phyloP scores from a whole-genome alignment of 2,113 vertebrate genomes.

The Motacilla tschutschensis region DNA sequence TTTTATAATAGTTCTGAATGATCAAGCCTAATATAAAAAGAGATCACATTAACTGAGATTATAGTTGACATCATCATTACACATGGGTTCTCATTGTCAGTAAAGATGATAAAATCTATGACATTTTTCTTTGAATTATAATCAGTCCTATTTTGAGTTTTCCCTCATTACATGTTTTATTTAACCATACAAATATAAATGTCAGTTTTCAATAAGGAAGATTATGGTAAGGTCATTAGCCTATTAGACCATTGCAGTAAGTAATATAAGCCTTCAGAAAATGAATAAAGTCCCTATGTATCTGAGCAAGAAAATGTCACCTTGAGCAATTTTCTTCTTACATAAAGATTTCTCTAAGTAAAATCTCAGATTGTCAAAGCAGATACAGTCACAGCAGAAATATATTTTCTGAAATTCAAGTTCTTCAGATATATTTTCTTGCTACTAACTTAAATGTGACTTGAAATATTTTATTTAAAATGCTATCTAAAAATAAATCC shows the following conservation, averaged over 20 bases:
- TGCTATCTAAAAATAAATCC: not conserved
- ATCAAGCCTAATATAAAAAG: constrained; percentile 15
- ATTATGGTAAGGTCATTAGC: constrained; percentile 63
- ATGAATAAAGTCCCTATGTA: not conserved
- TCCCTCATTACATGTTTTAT: constrained; percentile 56
- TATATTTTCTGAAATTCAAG: not conserved
- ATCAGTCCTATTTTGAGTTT: constrained; percentile 17
- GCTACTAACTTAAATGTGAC: constrained; percentile 3
- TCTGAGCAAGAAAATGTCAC: constrained; percentile 40
- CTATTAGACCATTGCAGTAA: constrained; percentile 35
- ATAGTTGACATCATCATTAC: constrained; percentile 46
- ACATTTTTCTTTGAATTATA: constrained; percentile 39
- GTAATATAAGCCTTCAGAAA: constrained; percentile 52
- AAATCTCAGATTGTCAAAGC: not conserved
- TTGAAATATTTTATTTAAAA: constrained; percentile 27
- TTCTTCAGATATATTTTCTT: not conserved
- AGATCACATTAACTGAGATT: constrained; percentile 38
- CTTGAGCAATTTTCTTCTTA: constrained; percentile 53
- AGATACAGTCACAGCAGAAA: not conserved
- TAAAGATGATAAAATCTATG: constrained; percentile 40
- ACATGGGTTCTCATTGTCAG: constrained; percentile 46
- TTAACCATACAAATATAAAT: constrained; percentile 64
- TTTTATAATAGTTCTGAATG: constrained; percentile 16
- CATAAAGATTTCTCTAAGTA: constrained; percentile 22
- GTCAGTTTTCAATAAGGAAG: constrained; percentile 49